Conservation (phyloP, 2,113 vertebrate genomes). For the Istiophorus platypterus region DNA sequence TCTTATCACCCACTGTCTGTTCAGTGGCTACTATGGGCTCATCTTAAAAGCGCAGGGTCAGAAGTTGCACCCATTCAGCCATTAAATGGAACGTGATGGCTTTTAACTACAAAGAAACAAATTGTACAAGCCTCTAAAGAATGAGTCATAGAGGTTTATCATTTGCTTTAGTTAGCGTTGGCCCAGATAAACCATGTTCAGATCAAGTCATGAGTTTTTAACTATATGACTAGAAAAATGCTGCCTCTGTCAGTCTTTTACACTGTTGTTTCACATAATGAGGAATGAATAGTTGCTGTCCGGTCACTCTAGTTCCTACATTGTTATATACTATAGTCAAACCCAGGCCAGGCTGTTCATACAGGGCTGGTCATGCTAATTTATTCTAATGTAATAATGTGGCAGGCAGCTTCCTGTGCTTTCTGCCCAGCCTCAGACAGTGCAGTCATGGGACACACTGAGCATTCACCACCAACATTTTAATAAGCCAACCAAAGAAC, state of each 20-base stretch:
- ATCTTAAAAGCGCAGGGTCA: constrained; percentile 31
- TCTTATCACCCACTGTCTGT: constrained; percentile 40
- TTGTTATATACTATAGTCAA: constrained; percentile 36
- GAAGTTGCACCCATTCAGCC: constrained; percentile 51
- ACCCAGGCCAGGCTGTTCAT: constrained; percentile 46
- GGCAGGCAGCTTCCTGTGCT: constrained; percentile 62
- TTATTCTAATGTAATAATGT: constrained; percentile 80
- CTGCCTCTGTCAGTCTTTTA: constrained; percentile 40
- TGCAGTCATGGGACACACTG: constrained; percentile 66
- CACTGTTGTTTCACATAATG: constrained; percentile 50
- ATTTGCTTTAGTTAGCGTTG: constrained; percentile 43
- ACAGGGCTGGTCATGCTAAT: constrained; percentile 65
- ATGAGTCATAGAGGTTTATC: constrained; percentile 61
- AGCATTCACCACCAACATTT: constrained; percentile 56
- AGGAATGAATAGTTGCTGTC: constrained; percentile 63
- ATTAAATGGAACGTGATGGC: constrained; percentile 48
- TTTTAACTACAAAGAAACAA: constrained; percentile 61
- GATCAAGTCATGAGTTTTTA: constrained; percentile 33
- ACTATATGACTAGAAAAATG: constrained; percentile 20
- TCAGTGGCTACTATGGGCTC: constrained; percentile 14
- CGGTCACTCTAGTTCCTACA: constrained; percentile 33
- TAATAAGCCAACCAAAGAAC: constrained; percentile 64
- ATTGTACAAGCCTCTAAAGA: constrained; percentile 42
- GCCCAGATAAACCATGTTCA: constrained; percentile 45
- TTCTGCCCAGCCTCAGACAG: constrained; percentile 64